These are phyloP conservation scores for Camelus bactrianus DNA, from an alignment of 2,113 vertebrate species.

Conservation along the genomic window DNA sequence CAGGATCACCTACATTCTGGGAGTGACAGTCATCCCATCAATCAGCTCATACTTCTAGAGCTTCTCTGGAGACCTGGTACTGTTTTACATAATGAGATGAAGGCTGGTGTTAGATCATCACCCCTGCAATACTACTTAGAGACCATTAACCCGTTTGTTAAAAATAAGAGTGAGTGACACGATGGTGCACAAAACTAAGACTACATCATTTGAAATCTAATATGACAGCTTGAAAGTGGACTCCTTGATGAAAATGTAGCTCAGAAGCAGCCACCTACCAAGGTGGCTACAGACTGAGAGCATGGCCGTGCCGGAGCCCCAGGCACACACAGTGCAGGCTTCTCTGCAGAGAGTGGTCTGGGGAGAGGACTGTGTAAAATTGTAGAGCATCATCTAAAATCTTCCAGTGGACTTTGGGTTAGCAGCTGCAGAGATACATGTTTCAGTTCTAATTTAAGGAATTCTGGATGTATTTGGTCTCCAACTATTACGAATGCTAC, in stretches of 20 bases:
- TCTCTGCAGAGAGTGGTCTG: background rate
- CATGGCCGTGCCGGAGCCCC: too few relatives aligned
- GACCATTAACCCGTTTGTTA: background rate
- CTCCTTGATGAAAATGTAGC: background rate
- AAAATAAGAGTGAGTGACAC: background rate
- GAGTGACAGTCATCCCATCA: background rate
- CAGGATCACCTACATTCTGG: background rate
- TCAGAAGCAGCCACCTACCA: background rate
- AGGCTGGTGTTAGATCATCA: background rate
- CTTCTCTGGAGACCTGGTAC: background rate
- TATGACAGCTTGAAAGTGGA: background rate
- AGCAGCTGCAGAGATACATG: background rate
- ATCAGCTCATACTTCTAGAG: background rate
- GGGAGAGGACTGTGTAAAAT: background rate
- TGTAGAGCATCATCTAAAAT: background rate
- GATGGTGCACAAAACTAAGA: background rate
- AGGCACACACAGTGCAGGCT: fast-evolving
- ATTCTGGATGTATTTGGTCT: background rate
- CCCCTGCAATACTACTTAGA: background rate
- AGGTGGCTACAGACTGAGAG: too few relatives aligned
- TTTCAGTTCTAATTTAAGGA: background rate
- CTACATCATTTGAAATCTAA: background rate
- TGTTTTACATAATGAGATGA: background rate
- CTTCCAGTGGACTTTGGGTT: background rate
- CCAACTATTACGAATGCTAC: background rate